phyloP scores from a whole-genome alignment of 2,888 invertebrate genomes.

The Tupiocoris notatus region DNA sequence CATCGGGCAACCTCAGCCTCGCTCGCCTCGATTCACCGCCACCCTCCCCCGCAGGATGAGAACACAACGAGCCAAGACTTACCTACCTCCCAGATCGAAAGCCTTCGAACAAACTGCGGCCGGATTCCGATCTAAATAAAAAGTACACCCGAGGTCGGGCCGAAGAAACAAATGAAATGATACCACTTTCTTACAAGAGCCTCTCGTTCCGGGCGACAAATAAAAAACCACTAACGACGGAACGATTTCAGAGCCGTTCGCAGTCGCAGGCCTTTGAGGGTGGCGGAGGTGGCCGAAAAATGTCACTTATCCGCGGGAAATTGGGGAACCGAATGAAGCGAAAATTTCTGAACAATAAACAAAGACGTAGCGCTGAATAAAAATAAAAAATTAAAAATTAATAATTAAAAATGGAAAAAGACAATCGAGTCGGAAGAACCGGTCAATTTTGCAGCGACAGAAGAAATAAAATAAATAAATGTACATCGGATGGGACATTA shows the following conservation, averaged over 20 bases:
- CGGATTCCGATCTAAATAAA: constrained; percentile 29
- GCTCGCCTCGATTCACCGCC: background rate
- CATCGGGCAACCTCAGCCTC: background rate
- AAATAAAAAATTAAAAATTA: too few relatives aligned
- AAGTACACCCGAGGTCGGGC: background rate
- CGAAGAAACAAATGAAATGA: constrained; percentile 33
- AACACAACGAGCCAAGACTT: constrained; percentile 5
- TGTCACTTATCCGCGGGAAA: background rate
- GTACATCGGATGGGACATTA: too few relatives aligned
- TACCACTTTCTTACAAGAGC: constrained; percentile 16
- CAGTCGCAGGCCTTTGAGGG: background rate
- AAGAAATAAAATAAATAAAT: too few relatives aligned
- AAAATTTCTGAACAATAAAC: too few relatives aligned
- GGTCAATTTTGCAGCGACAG: too few relatives aligned
- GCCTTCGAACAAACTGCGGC: constrained; percentile 35
- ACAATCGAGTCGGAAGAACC: too few relatives aligned
- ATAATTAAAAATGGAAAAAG: too few relatives aligned
- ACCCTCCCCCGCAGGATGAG: background rate
- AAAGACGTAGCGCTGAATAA: too few relatives aligned
- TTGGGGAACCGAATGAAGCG: background rate
- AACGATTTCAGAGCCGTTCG: constrained; percentile 14
- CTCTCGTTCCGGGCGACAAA: background rate
- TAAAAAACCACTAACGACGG: background rate
- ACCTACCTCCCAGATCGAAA: constrained; percentile 16
- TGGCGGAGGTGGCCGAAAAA: background rate